Base-by-base conservation (phyloP, 2,888 invertebrate species). In the Megastigmus dorsalis region DNA sequence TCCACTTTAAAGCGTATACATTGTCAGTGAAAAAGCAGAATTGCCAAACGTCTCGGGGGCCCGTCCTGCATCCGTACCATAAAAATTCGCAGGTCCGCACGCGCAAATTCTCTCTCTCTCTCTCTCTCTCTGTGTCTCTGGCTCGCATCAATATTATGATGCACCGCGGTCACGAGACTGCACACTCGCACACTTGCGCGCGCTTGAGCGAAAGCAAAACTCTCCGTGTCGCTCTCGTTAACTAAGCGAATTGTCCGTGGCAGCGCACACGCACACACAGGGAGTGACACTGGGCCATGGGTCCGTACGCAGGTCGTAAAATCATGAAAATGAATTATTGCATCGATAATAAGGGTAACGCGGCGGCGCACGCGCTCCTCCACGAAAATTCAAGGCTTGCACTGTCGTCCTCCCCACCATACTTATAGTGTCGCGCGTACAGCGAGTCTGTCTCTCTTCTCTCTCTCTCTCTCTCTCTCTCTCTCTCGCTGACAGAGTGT, bases 301-400 rank as follows among this genome's bases (percentile, higher is more conserved):
- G 66, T 26, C 43, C 13, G 20, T 18, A 41, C 33, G 43, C 43
- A 33, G 33, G n/a, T 75, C 74, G 63, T 77, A 78, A 84, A 85
- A 80, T 84, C 81, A 83, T 83, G 79, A 83, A 83, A 83, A 85
- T 83, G 84, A 84, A 85, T 82, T 83, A 84, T 84, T 79, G 80
- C 79, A 67, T 82, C 81, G 81, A 84, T 85, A 80, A 84, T 84
- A 82, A 82, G 59, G 77, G 73, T 70, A 67, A 65, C 62, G 41
- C 54, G 30, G 28, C 57, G 48, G 50, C 48, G 65, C 52, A 43
- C 33, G 36, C 36, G 52, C 52, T 26, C n/a, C n/a, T n/a, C n/a
- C 52, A 23, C 38, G 59, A 70, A 66, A 43, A 66, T n/a, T 62
- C 71, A 72, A 71, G 71, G 71, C 63, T 38, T n/a, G n/a, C n/a